phyloP scores from a whole-genome alignment of 2,113 vertebrate genomes.

The Benitochromis conjunctus region DNA sequence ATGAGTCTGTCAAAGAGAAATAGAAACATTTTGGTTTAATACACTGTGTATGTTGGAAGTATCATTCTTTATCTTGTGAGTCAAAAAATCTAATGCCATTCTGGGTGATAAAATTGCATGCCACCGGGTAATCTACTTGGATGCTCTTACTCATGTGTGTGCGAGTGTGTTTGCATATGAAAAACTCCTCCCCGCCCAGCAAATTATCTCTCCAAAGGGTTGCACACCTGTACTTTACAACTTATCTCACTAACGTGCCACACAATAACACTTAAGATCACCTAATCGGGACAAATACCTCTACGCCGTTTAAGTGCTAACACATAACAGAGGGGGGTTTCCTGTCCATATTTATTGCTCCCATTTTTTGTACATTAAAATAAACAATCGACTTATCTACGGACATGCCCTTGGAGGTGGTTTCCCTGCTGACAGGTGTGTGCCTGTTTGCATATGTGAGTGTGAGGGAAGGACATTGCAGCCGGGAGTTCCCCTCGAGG shows the following conservation, averaged over 20 bases:
- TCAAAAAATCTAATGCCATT: background rate
- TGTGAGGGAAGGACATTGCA: background rate
- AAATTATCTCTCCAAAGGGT: constrained; percentile 20
- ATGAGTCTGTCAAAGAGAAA: background rate
- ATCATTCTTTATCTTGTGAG: background rate
- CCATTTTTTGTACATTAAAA: background rate
- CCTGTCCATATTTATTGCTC: background rate
- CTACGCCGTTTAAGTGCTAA: background rate
- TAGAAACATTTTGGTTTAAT: accelerated
- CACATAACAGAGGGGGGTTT: background rate
- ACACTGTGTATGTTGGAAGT: background rate
- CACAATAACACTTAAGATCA: background rate
- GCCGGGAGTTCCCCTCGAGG: constrained; percentile 14
- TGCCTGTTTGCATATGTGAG: constrained; percentile 17
- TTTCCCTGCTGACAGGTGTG: constrained; percentile 46
- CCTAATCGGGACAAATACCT: constrained; percentile 32
- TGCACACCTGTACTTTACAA: constrained; percentile 52
- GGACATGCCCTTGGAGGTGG: background rate
- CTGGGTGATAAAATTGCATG: background rate
- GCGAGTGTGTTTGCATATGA: constrained; percentile 32
- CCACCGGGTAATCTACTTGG: background rate
- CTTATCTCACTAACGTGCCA: background rate
- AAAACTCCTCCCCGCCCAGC: background rate
- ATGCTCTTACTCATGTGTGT: background rate
- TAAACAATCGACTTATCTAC: constrained; percentile 3